Percentiles rank a stretch among this genome's conserved stretches.
Evolutionary conservation across 2,113 vertebrate genomes (phyloP).

Genomic region (Lipophrys pholis): DNA sequence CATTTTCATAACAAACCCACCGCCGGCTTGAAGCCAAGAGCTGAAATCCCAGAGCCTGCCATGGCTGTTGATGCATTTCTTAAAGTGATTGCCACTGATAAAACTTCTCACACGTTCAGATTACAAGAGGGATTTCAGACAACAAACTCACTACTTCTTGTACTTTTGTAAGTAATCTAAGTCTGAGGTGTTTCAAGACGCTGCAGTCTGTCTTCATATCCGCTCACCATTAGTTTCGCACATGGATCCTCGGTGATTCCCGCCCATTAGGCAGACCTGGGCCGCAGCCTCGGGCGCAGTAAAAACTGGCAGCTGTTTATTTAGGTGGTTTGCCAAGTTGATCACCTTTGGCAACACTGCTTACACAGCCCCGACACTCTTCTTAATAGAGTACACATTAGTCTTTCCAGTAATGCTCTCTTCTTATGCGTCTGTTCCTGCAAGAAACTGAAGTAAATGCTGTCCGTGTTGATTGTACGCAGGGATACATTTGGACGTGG

Average conservation of each 20-base stretch:
- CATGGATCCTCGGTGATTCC: slow-evolving; percentile 26
- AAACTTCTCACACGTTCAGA: slow-evolving; percentile 46
- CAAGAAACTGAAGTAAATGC: slow-evolving; percentile 13
- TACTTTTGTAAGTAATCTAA: slow-evolving; percentile 22
- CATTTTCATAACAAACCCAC: slow-evolving; percentile 62
- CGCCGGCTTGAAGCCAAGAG: slow-evolving; percentile 55
- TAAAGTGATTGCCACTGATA: slow-evolving; percentile 46
- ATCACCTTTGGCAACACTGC: slow-evolving; percentile 47
- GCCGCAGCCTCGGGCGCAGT: slow-evolving; percentile 28
- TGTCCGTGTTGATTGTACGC: slow-evolving; percentile 28
- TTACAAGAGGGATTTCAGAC: slow-evolving; percentile 48
- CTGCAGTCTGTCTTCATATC: slow-evolving; percentile 40
- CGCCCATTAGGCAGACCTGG: slow-evolving; percentile 31
- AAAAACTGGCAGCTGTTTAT: slow-evolving; percentile 49
- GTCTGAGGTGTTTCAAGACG: slow-evolving; percentile 43
- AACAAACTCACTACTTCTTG: slow-evolving; percentile 20
- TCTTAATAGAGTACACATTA: slow-evolving; percentile 32
- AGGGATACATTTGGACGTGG: slow-evolving; percentile 24
- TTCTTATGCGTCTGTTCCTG: slow-evolving; percentile 29
- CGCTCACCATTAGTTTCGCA: slow-evolving; percentile 36
- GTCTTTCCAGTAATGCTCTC: slow-evolving; percentile 17
- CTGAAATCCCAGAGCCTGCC: slow-evolving; percentile 58
- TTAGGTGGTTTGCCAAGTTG: slow-evolving; percentile 40
- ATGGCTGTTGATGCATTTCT: slow-evolving; percentile 57
- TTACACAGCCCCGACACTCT: slow-evolving; percentile 21